Evolutionary conservation across 2,888 invertebrate species (phyloP).

Genomic region (Ferdinandea cuprea): DNA sequence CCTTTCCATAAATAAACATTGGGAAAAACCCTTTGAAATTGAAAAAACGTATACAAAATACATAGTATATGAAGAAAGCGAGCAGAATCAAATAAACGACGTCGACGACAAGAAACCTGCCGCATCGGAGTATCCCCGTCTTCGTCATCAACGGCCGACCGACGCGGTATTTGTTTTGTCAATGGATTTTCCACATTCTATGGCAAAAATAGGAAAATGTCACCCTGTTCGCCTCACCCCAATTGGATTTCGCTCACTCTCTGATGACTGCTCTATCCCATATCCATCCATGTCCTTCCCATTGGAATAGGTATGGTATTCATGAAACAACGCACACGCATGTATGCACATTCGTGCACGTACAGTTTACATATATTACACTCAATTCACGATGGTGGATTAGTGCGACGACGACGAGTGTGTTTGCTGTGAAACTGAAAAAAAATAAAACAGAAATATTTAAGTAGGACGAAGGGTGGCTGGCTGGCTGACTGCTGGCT

Average conservation of each 20-base stretch:
- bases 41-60: neutral
- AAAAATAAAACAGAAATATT: no score
- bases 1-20: conserved; percentile 60
- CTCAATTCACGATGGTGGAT: conserved; percentile 35
- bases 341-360: conserved; percentile 24
- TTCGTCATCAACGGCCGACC: conserved; percentile 15
- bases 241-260: conserved; percentile 11
- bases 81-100: conserved; percentile 14
- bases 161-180: conserved; percentile 50
- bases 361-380: conserved; percentile 19
- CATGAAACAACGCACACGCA: conserved; percentile 56
- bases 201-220: conserved; percentile 64
- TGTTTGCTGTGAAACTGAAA: conserved; percentile 22
- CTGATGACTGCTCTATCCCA: conserved; percentile 8
- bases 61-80: neutral
- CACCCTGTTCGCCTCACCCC: conserved; percentile 24
- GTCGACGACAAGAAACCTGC: conserved; percentile 12
- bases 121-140: neutral
- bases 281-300: conserved; percentile 37
- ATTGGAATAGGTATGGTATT: conserved; percentile 35
- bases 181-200: conserved; percentile 70
- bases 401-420: conserved; percentile 21
- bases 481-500: no score
- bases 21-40: conserved; percentile 43
- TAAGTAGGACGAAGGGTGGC: conserved; percentile 68